A percentile compares a stretch with the other conserved stretches of the same genome.
Conservation (phyloP, 2,113 vertebrate species). For the Panurus biarmicus region DNA sequence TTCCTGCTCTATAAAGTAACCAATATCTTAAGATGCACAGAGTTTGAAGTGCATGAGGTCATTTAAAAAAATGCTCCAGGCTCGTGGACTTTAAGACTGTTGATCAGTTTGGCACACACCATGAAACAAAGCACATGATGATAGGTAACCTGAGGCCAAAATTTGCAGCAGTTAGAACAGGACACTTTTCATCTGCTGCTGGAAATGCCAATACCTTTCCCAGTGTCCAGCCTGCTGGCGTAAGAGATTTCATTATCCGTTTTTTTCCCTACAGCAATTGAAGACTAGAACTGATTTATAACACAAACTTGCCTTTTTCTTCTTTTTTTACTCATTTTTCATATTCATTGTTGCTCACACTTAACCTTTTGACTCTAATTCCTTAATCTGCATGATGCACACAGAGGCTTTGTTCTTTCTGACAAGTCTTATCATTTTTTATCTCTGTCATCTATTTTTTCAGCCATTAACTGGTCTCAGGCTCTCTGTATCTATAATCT, state of each 20-base stretch:
- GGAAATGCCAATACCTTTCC: background rate
- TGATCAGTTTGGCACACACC: background rate
- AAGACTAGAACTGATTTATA: slow-evolving; percentile 71
- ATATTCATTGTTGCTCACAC: slow-evolving; percentile 75
- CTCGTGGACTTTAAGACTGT: background rate
- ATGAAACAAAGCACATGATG: background rate
- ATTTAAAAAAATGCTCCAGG: background rate
- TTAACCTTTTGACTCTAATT: slow-evolving; percentile 77
- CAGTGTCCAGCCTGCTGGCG: slow-evolving; percentile 10
- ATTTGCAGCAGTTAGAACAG: background rate
- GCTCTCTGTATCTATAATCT: slow-evolving; percentile 70
- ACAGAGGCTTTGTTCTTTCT: slow-evolving; percentile 76
- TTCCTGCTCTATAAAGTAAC: background rate
- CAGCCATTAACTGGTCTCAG: slow-evolving; percentile 70
- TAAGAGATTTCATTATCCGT: slow-evolving; percentile 5
- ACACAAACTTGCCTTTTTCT: slow-evolving; percentile 67
- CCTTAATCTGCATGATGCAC: slow-evolving; percentile 73
- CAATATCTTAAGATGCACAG: background rate
- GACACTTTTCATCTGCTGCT: background rate
- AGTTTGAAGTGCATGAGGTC: background rate
- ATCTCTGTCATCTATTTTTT: slow-evolving; percentile 74
- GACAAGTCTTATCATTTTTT: slow-evolving; percentile 75
- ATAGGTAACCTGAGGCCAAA: background rate
- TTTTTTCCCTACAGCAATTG: background rate
- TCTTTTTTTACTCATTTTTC: slow-evolving; percentile 72